Base-by-base conservation (phyloP, 2,797 vertebrate genomes). In the Mycteria americana region DNA sequence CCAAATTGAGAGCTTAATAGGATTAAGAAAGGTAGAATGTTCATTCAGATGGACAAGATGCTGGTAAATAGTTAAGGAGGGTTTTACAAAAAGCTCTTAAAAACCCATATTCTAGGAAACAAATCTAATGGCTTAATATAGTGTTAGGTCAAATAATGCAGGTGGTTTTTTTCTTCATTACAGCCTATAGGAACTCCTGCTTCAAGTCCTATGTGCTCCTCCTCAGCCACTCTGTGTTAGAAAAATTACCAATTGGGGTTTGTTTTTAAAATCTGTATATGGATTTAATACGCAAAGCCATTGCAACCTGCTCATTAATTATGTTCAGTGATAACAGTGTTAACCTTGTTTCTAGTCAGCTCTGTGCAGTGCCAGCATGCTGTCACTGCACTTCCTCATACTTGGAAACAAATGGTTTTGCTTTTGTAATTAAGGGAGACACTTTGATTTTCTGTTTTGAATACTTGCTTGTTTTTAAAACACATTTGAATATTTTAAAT, bases 301-400 rank as follows among this genome's bases (percentile, higher is more conserved):
- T 30, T 74, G 37, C 59, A 65, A 30, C 35, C 21, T 6, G 9
- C 33, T 74, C 22, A 4, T 56, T n/a, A 59, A 30, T 86, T 93
- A 68, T 70, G 25, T 57, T 65, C 41, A 23, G n/a, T 56, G 50
- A 7, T 31, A 72, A 31, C n/a, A 45, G 18, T 7, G 84, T 77
- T 93, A 56, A 70, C 53, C 30, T 70, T 64, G 53, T 89, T 85
- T 85, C 37, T 43, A 5, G 37, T 48, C 57, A 73, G 59, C 46
- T 72, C 50, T 84, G 14, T 60, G n/a, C 54, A 45, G 76, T 45
- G 88, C 68, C 78, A 92, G 41, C 12, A 1, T 64, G 82, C 80
- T 93, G 87, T 85, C 93, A 76, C 82, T 80, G 57, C 62, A 18
- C 72, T 95, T 94, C 85, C 85, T 95, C 54, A 4, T 31, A 28